Percentiles rank a stretch among this genome's conserved stretches.
Conservation (phyloP, 1,140 invertebrate genomes). For the Drosophila sproati region DNA sequence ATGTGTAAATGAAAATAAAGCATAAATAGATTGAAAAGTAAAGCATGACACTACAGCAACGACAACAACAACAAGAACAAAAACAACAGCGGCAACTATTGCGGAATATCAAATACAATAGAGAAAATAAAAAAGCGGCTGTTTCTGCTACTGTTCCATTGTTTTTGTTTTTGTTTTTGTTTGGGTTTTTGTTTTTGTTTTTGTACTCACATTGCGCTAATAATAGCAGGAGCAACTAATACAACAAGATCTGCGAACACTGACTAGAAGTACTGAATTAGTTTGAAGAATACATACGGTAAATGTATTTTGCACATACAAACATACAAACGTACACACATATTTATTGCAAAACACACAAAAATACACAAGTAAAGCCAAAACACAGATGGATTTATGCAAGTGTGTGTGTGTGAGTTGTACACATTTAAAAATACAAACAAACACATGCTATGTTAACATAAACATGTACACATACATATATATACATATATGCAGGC, state of each 20-base stretch:
- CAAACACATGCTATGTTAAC: neutral
- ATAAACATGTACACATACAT: neutral
- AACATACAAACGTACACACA: slow-evolving; percentile 20
- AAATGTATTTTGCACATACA: slow-evolving; percentile 10
- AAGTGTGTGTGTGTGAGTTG: slow-evolving; percentile 14
- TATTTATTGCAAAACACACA: slow-evolving; percentile 22
- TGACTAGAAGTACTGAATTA: slow-evolving; percentile 63
- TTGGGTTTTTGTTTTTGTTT: slow-evolving; percentile 39
- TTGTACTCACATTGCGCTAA: slow-evolving; percentile 71
- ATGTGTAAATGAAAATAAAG: slow-evolving; percentile 36
- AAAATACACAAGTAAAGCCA: slow-evolving; percentile 17
- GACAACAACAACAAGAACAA: too few relatives aligned
- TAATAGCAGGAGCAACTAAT: slow-evolving; percentile 67
- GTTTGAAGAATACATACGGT: slow-evolving; percentile 11
- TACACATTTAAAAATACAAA: slow-evolving; percentile 10
- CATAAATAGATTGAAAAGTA: slow-evolving; percentile 49
- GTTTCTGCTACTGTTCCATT: slow-evolving; percentile 10
- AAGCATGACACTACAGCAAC: slow-evolving; percentile 40
- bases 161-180: slow-evolving; percentile 17
- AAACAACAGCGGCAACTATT: slow-evolving; percentile 18
- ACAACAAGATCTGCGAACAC: slow-evolving; percentile 48
- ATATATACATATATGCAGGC: slow-evolving; percentile 2
- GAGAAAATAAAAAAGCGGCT: slow-evolving; percentile 22
- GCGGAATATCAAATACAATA: slow-evolving; percentile 39
- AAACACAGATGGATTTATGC: neutral